Base-by-base conservation (phyloP, 2,888 invertebrate species). In the Drosophila rubida region DNA sequence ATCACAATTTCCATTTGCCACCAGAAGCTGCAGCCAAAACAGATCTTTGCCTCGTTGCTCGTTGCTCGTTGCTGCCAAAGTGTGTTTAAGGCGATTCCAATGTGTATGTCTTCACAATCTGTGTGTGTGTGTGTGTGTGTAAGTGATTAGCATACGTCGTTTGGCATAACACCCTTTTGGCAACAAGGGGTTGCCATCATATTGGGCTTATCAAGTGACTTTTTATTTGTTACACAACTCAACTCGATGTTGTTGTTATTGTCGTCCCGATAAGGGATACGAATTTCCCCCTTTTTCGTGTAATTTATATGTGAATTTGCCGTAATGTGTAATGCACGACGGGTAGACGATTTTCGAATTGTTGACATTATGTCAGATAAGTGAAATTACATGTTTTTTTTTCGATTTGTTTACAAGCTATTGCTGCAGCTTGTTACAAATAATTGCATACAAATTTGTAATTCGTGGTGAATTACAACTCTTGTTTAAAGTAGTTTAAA, bases 301-400 rank as follows among this genome's bases (percentile, higher is more conserved):
- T 80, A 82, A 89, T 89, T 89, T 89, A 86, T 88, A 77, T 89
- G 87, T 70, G 80, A 84, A 80, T 87, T 80, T 79, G 62, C 51
- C 60, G 59, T 63, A 64, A 58, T 64, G 69, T 60, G 65, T 42
- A 62, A 53, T 67, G 63, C 55, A 58, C 41, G 61, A 69, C 64
- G 82, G 78, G 61, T 64, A 71, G 50, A 69, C 75, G 75, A 61
- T 66, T 78, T 75, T 64, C 50, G 61, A 78, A 78, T 75, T 76
- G 76, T 68, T 78, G 86, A 84, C 84, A 87, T 86, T 84, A 80
- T 80, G 87, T 78, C 73, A 84, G 86, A 87, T 84, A 88, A 88
- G 87, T 84, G 77, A 74, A 87, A 87, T 85, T 85, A 83, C 84
- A 78, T 86, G 87, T 88, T 78, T 64, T 25, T 25, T 25, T 78